Base-by-base conservation (phyloP, 2,888 invertebrate genomes). In the Nymphalis urticae region DNA sequence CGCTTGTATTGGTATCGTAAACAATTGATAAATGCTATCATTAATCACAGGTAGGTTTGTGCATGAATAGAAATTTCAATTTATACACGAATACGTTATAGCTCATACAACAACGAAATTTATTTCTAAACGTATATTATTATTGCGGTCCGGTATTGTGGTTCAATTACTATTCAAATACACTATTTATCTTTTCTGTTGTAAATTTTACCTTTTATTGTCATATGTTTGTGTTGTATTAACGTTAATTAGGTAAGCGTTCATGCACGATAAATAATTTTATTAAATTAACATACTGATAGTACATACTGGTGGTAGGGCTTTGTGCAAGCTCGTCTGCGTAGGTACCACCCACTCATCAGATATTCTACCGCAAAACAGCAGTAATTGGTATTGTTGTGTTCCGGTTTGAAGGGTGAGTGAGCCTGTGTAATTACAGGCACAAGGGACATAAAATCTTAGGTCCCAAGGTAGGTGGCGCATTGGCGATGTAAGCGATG, bases 21-120 rank as follows among this genome's bases (percentile, higher is more conserved):
- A 66, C 65, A 68, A 56, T 56, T 63, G 71, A 71, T 71, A 71
- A 68, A 62, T 65, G 60, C 62, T 32, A 51, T 63, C 71, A 68
- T 68, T 68, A 32, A 71, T 71, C 63, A 68, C 53, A 68, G 56
- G 68, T 65, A 48, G 59, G 53, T 58, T 62, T 64, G 50, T 56
- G 62, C 56, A 36, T 60, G 60, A 50, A 48, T 62, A 71, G 68
- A 71, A 68, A 66, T 68, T 71, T 71, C 68, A 65, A 71, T 71
- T 64, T 62, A 61, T 61, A 27, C 42, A 61, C 62, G 66, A 62
- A 48, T 48, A 48, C 66, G 61, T 48, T 61, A 54, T 66, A 61
- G n/a, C 61, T 54, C 48, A 48, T 53, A 42, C 42, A 65, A 50
- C 53, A 27, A 6, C 59, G 42, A 42, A 61, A 56, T 56, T 56